These are phyloP conservation scores for Halichoeres trimaculatus DNA, from an alignment of 2,113 vertebrate species.

Conservation along the genomic window DNA sequence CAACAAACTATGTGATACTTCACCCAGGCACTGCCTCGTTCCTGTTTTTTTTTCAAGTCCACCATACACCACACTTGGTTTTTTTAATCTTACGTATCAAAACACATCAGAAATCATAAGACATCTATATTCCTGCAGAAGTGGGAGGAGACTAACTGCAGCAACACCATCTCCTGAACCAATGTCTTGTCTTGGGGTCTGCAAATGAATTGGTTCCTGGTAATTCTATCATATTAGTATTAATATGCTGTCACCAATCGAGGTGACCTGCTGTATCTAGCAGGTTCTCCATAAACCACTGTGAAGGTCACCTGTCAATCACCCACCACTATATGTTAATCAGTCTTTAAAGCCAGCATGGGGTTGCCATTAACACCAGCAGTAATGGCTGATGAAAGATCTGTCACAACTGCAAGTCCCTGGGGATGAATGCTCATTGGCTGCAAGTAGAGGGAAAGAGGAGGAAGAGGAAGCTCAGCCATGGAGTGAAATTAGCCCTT, in stretches of 20 bases:
- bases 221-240: conserved; percentile 84
- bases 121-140: not conserved
- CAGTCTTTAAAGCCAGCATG: conserved; percentile 70
- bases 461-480: conserved; percentile 8
- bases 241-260: conserved; percentile 75
- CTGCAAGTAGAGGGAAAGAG: conserved; percentile 34
- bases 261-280: conserved; percentile 67
- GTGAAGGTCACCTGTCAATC: conserved; percentile 86
- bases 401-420: conserved; percentile 62
- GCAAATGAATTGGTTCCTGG: conserved; percentile 79
- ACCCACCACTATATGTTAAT: conserved; percentile 78
- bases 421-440: conserved; percentile 43
- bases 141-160: conserved; percentile 32
- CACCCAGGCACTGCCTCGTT: not conserved
- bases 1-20: not conserved
- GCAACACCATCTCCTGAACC: conserved; percentile 64
- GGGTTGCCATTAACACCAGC: conserved; percentile 70
- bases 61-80: conserved; percentile 29
- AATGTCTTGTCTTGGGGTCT: conserved; percentile 52
- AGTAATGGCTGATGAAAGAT: conserved; percentile 71
- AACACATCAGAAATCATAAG: not conserved
- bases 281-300: conserved; percentile 70
- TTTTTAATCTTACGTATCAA: conserved; percentile 17
- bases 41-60: conserved; percentile 40
- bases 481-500: conserved; percentile 16